Percentiles rank a stretch among this genome's conserved stretches.
These are phyloP conservation scores for Adelognathus sp. DNA, from an alignment of 2,888 invertebrate genomes.

Conservation along the genomic window DNA sequence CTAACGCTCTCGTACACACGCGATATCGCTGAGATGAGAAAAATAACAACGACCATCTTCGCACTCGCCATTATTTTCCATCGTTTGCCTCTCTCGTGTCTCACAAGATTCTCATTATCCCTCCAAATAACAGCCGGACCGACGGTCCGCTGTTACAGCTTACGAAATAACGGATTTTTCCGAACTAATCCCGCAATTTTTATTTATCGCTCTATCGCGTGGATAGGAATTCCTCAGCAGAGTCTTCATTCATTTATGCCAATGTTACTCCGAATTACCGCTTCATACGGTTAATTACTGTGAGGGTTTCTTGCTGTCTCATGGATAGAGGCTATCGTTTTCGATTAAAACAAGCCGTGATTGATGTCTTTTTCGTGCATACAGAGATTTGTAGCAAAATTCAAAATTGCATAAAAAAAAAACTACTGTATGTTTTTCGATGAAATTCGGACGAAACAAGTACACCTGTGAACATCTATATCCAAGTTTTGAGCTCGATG, in stretches of 20 bases:
- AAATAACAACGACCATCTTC: slow-evolving; percentile 15
- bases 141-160: neutral
- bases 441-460: too few relatives aligned
- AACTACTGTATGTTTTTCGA: too few relatives aligned
- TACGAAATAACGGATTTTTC: neutral
- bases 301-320: too few relatives aligned
- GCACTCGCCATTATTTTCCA: slow-evolving; percentile 8
- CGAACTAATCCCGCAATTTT: neutral
- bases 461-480: too few relatives aligned
- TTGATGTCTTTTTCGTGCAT: too few relatives aligned
- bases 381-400: too few relatives aligned
- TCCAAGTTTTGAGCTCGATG: too few relatives aligned
- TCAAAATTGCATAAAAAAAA: too few relatives aligned
- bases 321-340: too few relatives aligned
- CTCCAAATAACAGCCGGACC: slow-evolving; percentile 12
- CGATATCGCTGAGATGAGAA: slow-evolving; percentile 26
- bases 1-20: slow-evolving; percentile 25
- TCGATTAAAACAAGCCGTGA: too few relatives aligned
- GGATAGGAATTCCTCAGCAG: neutral
- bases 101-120: slow-evolving; percentile 21
- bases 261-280: too few relatives aligned
- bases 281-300: too few relatives aligned
- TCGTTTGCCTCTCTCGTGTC: slow-evolving; percentile 16
- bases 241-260: neutral
- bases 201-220: neutral